Base-by-base conservation (phyloP, 2,113 vertebrate species). In the Pyrgilauda ruficollis region DNA sequence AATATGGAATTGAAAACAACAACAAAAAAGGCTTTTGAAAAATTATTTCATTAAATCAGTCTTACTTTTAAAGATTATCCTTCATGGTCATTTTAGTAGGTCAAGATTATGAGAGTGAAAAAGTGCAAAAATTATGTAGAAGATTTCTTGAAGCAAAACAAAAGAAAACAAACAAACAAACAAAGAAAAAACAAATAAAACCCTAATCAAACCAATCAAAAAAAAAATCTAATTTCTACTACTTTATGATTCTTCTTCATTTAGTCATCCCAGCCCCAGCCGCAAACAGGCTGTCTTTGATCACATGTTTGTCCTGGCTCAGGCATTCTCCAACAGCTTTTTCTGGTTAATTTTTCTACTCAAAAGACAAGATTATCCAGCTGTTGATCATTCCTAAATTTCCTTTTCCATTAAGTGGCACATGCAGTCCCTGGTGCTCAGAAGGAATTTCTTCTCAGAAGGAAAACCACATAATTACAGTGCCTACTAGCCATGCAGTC, bases 201-300 rank as follows among this genome's bases (percentile, higher is more conserved):
- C 3, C 13, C 4, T 23, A 64, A 44, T 7, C 26, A 67, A 79
- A 13, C 1, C 6, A 84, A 64, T 1, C 1, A 24, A 2, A 18
- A 53, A 55, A n/a, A 22, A 20, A 14, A 18, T 7, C 8, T 5
- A 2, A 9, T 44, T 84, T 75, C 10, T 55, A 26, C 8, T 46
- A 9, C 22, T 81, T 49, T 10, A 58, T 39, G 28, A 14, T 49
- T 77, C 58, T 73, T 31, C 4, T 53, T 52, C 13, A 17, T 33
- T 83, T 44, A 47, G 27, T 55, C 39, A 31, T 59, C 39, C 7
- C 27, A 68, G 9, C 6, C 30, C 50, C 39, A 79, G 28, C 15
- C 33, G 41, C 19, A 59, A 33, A 10, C 28, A 63, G 16, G 13
- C 31, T 55, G 11, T 64, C 12, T 75, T 75, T 80, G 47, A 75